phyloP scores from a whole-genome alignment of 1,140 invertebrate species.

The Drosophila carrolli region DNA sequence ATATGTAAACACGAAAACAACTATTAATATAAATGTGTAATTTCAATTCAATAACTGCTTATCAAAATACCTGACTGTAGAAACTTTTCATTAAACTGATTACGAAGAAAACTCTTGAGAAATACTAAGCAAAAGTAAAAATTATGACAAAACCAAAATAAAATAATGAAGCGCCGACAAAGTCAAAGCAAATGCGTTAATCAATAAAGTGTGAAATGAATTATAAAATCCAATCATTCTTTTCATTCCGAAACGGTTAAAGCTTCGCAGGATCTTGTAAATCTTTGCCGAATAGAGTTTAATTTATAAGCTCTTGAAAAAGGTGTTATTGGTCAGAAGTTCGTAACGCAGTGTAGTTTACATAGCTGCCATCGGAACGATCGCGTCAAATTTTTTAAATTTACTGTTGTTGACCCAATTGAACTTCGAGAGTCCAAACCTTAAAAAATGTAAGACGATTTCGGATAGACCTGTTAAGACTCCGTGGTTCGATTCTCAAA shows the following conservation, averaged over 20 bases:
- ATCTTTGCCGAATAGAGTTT: too few relatives aligned
- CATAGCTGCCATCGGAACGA: too few relatives aligned
- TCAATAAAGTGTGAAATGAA: conserved; percentile 63
- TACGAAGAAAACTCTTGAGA: conserved; percentile 35
- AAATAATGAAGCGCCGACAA: conserved; percentile 59
- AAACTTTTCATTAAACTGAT: conserved; percentile 71
- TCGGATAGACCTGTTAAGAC: too few relatives aligned
- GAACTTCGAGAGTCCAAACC: too few relatives aligned
- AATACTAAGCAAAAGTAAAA: conserved; percentile 40
- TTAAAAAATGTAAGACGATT: too few relatives aligned
- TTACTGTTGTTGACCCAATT: too few relatives aligned
- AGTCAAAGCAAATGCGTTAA: conserved; percentile 58
- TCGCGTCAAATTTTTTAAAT: too few relatives aligned
- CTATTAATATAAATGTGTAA: conserved; percentile 68
- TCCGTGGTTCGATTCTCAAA: too few relatives aligned
- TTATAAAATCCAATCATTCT: conserved; percentile 25
- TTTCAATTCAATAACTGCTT: conserved; percentile 79
- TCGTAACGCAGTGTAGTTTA: too few relatives aligned
- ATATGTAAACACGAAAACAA: conserved; percentile 59
- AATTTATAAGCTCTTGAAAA: too few relatives aligned
- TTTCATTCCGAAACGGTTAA: background rate
- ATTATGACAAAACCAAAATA: conserved; percentile 52
- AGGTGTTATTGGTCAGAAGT: too few relatives aligned
- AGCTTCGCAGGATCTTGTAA: too few relatives aligned
- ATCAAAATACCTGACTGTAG: conserved; percentile 82